Evolutionary conservation across 1,140 invertebrate species (phyloP).

Genomic region (Brachionus rotundiformis): DNA sequence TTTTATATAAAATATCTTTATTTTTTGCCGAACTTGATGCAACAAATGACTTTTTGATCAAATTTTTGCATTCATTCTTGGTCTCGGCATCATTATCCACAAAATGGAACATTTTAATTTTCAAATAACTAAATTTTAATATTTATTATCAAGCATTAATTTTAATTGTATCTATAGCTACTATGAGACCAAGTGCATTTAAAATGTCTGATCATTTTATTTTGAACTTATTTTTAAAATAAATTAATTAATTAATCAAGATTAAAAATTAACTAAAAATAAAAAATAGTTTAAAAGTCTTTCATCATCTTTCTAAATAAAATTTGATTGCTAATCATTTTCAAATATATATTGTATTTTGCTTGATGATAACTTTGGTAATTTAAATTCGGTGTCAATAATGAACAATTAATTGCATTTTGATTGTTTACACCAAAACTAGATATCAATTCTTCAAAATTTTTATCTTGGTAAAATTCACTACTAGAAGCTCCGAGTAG

Average conservation of each 20-base stretch:
- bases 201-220: background rate
- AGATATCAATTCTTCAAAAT: background rate
- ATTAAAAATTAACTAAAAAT: no score
- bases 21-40: slow-evolving; percentile 26
- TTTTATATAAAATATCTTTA: slow-evolving; percentile 27
- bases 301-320: slow-evolving; percentile 7
- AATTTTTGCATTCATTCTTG: slow-evolving; percentile 26
- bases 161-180: slow-evolving; percentile 22
- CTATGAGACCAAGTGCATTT: background rate
- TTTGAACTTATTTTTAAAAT: no score
- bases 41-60: slow-evolving; percentile 24
- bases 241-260: no score
- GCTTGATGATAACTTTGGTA: slow-evolving; percentile 1
- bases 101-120: slow-evolving; percentile 40
- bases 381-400: background rate
- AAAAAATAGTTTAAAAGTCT: background rate
- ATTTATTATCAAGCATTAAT: background rate
- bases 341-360: slow-evolving; percentile 11
- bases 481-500: slow-evolving; percentile 73
- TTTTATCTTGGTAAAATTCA: background rate
- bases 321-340: slow-evolving; percentile 38
- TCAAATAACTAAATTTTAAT: background rate
- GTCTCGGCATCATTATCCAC: background rate
- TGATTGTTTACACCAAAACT: background rate
- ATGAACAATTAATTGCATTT: background rate